phyloP scores from a whole-genome alignment of 1,140 invertebrate species.

The Drosophila subpulchrella region DNA sequence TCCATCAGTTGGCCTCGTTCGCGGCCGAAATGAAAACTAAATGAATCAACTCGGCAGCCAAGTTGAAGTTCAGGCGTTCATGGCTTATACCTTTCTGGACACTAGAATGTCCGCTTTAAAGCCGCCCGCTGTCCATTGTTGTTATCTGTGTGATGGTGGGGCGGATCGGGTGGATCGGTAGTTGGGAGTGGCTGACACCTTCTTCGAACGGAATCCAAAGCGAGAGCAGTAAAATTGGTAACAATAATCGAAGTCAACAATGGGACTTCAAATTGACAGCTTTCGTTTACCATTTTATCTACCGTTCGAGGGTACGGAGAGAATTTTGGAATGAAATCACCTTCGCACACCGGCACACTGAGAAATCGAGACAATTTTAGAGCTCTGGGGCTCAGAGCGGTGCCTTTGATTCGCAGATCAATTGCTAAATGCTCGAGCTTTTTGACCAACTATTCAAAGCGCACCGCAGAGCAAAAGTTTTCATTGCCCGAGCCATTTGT shows the following conservation, averaged over 20 bases:
- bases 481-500: slow-evolving; percentile 45
- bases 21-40: slow-evolving; percentile 28
- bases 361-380: slow-evolving; percentile 67
- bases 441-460: slow-evolving; percentile 58
- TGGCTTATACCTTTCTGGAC: slow-evolving; percentile 58
- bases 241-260: slow-evolving; percentile 68
- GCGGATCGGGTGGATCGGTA: background rate
- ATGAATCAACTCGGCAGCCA: slow-evolving; percentile 50
- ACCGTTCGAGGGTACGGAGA: slow-evolving; percentile 41
- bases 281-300: slow-evolving; percentile 78
- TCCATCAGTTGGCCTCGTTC: slow-evolving; percentile 58
- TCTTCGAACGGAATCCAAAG: slow-evolving; percentile 28
- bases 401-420: slow-evolving; percentile 75
- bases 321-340: slow-evolving; percentile 72
- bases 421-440: slow-evolving; percentile 70
- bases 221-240: slow-evolving; percentile 43
- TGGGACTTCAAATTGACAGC: slow-evolving; percentile 79
- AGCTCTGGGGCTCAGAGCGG: slow-evolving; percentile 56
- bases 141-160: slow-evolving; percentile 28
- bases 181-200: slow-evolving; percentile 19
- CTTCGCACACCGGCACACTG: slow-evolving; percentile 58
- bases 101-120: slow-evolving; percentile 78
- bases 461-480: slow-evolving; percentile 57
- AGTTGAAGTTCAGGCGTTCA: slow-evolving; percentile 73
- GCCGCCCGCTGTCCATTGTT: slow-evolving; percentile 62